phyloP scores from a whole-genome alignment of 1,140 invertebrate genomes.

The Leguminivora glycinivorella region DNA sequence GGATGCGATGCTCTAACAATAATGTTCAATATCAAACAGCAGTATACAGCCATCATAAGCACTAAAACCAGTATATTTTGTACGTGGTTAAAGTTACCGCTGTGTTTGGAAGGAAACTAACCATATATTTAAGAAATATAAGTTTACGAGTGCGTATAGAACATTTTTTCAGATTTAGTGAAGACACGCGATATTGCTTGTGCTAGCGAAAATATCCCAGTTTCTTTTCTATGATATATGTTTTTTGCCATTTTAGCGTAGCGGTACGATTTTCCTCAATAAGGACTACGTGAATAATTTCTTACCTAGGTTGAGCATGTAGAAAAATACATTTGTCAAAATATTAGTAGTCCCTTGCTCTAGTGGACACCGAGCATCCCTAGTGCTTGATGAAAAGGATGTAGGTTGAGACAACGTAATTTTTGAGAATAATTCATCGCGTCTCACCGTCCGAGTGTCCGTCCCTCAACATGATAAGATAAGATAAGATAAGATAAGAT shows the following conservation, averaged over 20 bases:
- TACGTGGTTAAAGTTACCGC: background rate
- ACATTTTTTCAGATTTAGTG: slow-evolving; percentile 12
- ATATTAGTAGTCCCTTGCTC: too few relatives aligned
- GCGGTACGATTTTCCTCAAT: background rate
- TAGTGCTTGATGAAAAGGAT: too few relatives aligned
- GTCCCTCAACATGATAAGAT: too few relatives aligned
- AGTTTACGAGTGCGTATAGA: slow-evolving; percentile 9
- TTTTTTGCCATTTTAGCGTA: background rate
- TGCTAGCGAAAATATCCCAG: background rate
- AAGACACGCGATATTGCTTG: slow-evolving; percentile 2
- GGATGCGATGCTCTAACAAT: too few relatives aligned
- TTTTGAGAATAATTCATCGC: too few relatives aligned
- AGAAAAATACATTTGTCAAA: too few relatives aligned
- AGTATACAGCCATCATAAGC: background rate
- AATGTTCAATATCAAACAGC: too few relatives aligned
- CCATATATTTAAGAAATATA: slow-evolving; percentile 21
- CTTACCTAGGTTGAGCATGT: background rate
- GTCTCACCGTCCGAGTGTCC: too few relatives aligned
- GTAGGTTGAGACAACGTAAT: too few relatives aligned
- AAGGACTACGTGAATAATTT: background rate
- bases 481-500: too few relatives aligned
- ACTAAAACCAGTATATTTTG: background rate
- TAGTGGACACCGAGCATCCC: too few relatives aligned
- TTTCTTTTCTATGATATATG: background rate
- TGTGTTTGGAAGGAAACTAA: background rate